These are phyloP conservation scores for Torymus aiolomorphi DNA, from an alignment of 2,888 invertebrate genomes.

Conservation along the genomic window DNA sequence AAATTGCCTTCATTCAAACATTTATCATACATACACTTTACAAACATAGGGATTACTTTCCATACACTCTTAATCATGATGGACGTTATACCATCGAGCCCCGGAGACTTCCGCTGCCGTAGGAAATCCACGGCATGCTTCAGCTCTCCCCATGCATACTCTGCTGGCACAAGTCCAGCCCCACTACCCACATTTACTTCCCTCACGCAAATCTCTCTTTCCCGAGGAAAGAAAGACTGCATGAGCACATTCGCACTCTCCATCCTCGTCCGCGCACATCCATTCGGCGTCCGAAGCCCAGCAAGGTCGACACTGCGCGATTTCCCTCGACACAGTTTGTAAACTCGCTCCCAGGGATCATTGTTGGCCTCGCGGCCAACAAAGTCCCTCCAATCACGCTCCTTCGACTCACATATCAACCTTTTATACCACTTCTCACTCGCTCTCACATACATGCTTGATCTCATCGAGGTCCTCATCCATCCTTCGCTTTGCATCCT, in stretches of 20 bases:
- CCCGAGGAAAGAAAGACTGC: not conserved
- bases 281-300: not conserved
- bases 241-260: conserved; percentile 7
- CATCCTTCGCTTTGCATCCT: no score
- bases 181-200: not conserved
- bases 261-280: not conserved
- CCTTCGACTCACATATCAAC: not conserved
- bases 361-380: no score
- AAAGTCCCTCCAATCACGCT: not conserved
- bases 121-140: not conserved
- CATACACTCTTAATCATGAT: conserved; percentile 12
- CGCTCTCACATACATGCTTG: not conserved
- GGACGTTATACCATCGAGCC: conserved; percentile 21
- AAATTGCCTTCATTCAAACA: no score
- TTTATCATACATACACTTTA: no score
- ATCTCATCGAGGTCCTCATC: no score
- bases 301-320: not conserved
- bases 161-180: not conserved
- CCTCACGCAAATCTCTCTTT: no score
- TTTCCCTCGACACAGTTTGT: not conserved
- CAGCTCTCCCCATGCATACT: not conserved
- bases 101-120: no score
- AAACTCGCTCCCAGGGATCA: not conserved
- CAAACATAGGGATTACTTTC: conserved; percentile 7
- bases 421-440: not conserved